phyloP scores from a whole-genome alignment of 1,140 invertebrate species.

The Drosophila pruinosa region DNA sequence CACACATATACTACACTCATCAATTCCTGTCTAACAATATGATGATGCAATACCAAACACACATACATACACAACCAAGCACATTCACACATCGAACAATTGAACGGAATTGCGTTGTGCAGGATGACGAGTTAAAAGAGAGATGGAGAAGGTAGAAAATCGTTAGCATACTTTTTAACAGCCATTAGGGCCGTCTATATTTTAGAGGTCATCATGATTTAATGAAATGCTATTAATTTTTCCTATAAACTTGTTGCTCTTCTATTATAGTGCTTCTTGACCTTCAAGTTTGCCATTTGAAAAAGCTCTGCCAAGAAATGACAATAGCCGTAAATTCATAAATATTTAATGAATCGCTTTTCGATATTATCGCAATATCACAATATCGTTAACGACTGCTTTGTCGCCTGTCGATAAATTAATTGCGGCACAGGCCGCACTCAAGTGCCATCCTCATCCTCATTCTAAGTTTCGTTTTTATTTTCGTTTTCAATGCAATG shows the following conservation, averaged over 20 bases:
- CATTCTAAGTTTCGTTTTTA: constrained; percentile 8
- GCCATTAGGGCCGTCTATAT: background rate
- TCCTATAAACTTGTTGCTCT: constrained; percentile 3
- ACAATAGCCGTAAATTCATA: background rate
- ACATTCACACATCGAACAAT: constrained; percentile 8
- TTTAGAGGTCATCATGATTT: background rate
- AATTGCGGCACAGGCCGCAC: constrained; percentile 30
- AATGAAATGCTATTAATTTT: background rate
- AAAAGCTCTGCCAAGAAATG: background rate
- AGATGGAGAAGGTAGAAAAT: constrained; percentile 8
- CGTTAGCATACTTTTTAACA: constrained; percentile 34
- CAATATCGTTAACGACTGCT: constrained; percentile 12
- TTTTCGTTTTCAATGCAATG: constrained; percentile 25
- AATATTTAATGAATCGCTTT: background rate
- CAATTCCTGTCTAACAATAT: constrained; percentile 30
- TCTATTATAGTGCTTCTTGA: background rate
- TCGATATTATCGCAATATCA: background rate
- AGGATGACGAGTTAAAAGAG: background rate
- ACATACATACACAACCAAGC: constrained; percentile 10
- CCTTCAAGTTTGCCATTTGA: background rate
- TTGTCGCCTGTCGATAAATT: constrained; percentile 34
- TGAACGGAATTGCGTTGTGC: constrained; percentile 19
- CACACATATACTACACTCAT: background rate
- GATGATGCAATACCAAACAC: constrained; percentile 40
- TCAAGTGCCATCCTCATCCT: constrained; percentile 37